Base-by-base conservation (phyloP, 1,140 invertebrate species). In the Drosophila nikananu region DNA sequence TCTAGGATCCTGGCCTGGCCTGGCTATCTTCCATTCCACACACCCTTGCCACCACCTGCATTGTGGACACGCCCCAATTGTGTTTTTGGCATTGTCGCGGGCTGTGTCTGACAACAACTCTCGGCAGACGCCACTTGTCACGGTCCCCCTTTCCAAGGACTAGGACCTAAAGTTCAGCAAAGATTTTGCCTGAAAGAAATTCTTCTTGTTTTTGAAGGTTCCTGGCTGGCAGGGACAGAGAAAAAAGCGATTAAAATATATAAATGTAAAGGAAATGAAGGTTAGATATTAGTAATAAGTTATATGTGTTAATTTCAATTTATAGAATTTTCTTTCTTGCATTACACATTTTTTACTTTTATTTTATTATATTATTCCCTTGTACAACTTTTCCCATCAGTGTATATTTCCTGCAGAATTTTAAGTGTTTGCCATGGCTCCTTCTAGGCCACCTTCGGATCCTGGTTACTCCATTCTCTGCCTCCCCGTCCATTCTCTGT, bases 11-110 rank as follows among this genome's bases (percentile, higher is more conserved):
- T 23, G 30, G 51, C n/a, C 17, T 4, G 30, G 52, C 46, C 59
- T 60, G 63, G 76, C 51, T 39, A 62, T 35, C 44, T 42, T n/a
- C 9, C 19, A 21, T 37, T 35, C n/a, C 13, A 15, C 59, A 35
- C 41, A 13, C 19, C 6, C 21, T 27, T 19, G 9, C 54, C 8
- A 8, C 46, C 46, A 63, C 44, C 68, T 67, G 60, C 35, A 70
- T 39, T 9, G 52, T 58, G 84, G 83, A 83, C 84, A 87, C 84
- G 84, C 84, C 84, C 81, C 84, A 87, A 87, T 87, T 89, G 84
- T 87, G 84, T 87, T 87, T 89, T 87, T 84, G 84, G 84, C 86
- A 89, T 87, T 87, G 84, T 87, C 81, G 82, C 84, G 84, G 77
- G 75, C 77, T 87, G 77, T 74, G 77, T 74, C 70, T 86, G 82